Base-by-base conservation (phyloP, 2,888 invertebrate species). In the Tetragnatha montana region DNA sequence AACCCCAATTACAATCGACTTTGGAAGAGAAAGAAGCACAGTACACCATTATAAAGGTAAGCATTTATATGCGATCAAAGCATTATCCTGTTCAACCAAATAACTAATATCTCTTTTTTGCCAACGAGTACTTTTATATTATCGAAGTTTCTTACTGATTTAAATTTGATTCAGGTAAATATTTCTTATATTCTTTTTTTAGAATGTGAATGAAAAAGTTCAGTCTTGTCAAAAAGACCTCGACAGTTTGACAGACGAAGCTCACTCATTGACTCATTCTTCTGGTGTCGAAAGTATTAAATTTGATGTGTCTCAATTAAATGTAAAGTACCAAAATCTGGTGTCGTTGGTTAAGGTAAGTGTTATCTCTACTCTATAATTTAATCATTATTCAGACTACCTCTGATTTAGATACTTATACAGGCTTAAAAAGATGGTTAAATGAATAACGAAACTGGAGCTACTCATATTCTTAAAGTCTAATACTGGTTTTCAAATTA, bases 301-400 rank as follows among this genome's bases (percentile, higher is more conserved):
- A 93, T 97, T 97, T 8, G 94, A 97, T 83, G 96, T 98, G 22
- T 96, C 97, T 0, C 98, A 98, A 94, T 96, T 98, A n/a, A 97
- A 96, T 92, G 96, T 96, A 93, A 95, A 97, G 22, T 93, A 93
- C 91, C 93, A 93, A 91, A 90, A 92, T 49, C 91, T 93, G 71
- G 92, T 93, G 22, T 92, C 92, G 35, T 92, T 92, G 73, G 92
- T 93, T 70, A 93, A 93, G 92, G 91, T 91, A 81, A 47, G 81
- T 78, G 50, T 19, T 69, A 14, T 70, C 69, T 17, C 60, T 71
- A 22, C n/a, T 68, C 68, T 75, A 22, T 7, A 49, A 35, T 47
- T 19, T 71, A 2, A 68, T n/a, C 1, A 68, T 3, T 17, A 68
- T 68, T 2, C 4, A 68, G n/a, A 14, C 1, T 14, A 17, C 4